phyloP scores from a whole-genome alignment of 2,888 invertebrate species.

The Patella ulyssiponensis region DNA sequence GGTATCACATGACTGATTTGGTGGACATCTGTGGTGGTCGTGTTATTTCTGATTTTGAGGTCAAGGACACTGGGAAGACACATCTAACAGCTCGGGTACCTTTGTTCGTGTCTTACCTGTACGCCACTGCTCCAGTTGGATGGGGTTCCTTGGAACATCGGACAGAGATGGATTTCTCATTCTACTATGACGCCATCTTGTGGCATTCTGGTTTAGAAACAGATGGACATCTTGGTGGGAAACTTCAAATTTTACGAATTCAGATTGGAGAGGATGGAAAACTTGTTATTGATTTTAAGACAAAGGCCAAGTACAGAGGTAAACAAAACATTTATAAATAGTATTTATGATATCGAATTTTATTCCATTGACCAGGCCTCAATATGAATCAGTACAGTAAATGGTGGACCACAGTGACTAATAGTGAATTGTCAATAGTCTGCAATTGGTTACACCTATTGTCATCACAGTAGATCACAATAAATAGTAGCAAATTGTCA shows the following conservation, averaged over 20 bases:
- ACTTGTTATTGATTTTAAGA: conserved; percentile 72
- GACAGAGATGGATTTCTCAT: conserved; percentile 72
- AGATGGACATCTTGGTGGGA: conserved; percentile 60
- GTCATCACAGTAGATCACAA: no score
- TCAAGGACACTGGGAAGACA: conserved; percentile 62
- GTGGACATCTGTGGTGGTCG: conserved; percentile 72
- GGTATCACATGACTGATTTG: conserved; percentile 72
- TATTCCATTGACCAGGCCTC: no score
- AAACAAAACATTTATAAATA: conserved; percentile 9
- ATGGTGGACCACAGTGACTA: no score
- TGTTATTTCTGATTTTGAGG: conserved; percentile 70
- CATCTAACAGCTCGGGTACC: conserved; percentile 72
- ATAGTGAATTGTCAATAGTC: no score
- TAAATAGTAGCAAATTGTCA: no score
- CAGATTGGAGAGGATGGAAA: conserved; percentile 69
- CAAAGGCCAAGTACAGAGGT: conserved; percentile 72
- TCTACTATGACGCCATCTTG: conserved; percentile 71
- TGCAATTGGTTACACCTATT: no score
- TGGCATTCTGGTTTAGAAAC: conserved; percentile 70
- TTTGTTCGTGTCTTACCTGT: conserved; percentile 72
- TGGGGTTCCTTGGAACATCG: conserved; percentile 73
- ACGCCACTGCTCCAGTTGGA: conserved; percentile 68
- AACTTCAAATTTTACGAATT: conserved; percentile 64
- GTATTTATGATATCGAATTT: no score
- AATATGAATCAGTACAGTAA: no score